Percentiles rank a stretch among this genome's conserved stretches.
Evolutionary conservation across 1,140 invertebrate species (phyloP).

Genomic region (Adoxophyes honmai): DNA sequence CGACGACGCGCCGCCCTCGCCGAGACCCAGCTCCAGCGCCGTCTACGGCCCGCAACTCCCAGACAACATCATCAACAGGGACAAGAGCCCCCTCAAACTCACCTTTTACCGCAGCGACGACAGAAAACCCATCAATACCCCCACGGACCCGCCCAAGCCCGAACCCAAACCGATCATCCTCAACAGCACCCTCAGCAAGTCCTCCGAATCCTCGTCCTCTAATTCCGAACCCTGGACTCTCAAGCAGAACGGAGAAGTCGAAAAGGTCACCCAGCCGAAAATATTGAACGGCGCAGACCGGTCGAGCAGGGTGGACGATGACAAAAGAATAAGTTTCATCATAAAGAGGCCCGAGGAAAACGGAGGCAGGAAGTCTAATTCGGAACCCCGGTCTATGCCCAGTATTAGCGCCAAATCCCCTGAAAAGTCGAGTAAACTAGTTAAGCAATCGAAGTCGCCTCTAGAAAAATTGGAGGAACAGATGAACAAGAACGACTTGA

Average conservation of each 20-base stretch:
- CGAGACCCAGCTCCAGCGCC: constrained; percentile 37
- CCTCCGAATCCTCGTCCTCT: constrained; percentile 41
- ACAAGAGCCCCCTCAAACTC: constrained; percentile 63
- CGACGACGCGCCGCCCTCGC: constrained; percentile 32
- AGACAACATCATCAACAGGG: constrained; percentile 58
- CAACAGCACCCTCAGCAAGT: constrained; percentile 61
- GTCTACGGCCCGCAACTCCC: constrained; percentile 63
- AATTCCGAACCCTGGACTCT: constrained; percentile 67
- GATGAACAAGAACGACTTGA: constrained; percentile 55
- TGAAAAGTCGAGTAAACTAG: constrained; percentile 51
- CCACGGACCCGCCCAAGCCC: constrained; percentile 41
- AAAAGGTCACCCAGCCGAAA: constrained; percentile 56
- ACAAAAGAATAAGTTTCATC: constrained; percentile 55
- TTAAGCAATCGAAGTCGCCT: constrained; percentile 53
- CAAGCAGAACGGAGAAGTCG: constrained; percentile 68
- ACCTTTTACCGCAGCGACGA: constrained; percentile 63
- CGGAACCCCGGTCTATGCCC: constrained; percentile 36
- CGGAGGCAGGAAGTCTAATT: constrained; percentile 47
- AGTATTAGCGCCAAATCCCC: constrained; percentile 31
- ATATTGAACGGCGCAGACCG: constrained; percentile 56
- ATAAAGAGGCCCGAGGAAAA: constrained; percentile 53
- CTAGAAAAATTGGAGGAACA: constrained; percentile 67
- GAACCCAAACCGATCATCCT: constrained; percentile 64
- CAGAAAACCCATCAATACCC: constrained; percentile 49
- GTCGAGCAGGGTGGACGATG: constrained; percentile 45